phyloP scores from a whole-genome alignment of 2,113 vertebrate species.

The Mungos mungo region DNA sequence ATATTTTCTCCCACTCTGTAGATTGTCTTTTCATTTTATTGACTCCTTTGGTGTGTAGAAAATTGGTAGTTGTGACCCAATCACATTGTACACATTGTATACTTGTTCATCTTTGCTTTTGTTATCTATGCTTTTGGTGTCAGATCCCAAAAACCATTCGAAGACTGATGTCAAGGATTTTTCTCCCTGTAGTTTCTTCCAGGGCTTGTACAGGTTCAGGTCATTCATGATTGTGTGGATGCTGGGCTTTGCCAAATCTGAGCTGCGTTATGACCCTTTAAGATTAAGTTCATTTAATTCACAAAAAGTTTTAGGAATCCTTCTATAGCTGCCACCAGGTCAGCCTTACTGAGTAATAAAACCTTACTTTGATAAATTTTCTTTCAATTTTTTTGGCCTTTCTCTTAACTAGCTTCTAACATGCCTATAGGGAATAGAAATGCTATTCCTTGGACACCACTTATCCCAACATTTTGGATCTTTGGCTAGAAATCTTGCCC shows the following conservation, averaged over 20 bases:
- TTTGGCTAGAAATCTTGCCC: constrained; percentile 23
- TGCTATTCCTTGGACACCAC: neutral
- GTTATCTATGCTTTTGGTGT: neutral
- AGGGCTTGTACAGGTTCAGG: neutral
- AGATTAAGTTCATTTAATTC: neutral
- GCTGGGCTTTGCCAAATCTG: neutral
- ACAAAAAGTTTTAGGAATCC: neutral
- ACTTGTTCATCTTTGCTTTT: neutral
- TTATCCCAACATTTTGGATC: neutral
- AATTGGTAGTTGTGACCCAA: neutral
- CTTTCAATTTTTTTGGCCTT: neutral
- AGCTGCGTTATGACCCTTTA: neutral
- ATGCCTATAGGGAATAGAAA: neutral
- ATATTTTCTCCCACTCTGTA: neutral
- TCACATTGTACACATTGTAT: too few relatives aligned
- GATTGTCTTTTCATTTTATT: neutral
- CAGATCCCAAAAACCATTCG: neutral
- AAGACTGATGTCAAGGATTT: neutral
- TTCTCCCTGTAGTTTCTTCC: neutral
- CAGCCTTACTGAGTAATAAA: neutral
- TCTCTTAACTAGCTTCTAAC: constrained; percentile 23
- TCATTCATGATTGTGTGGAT: neutral
- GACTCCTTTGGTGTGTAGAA: neutral
- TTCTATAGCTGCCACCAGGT: neutral
- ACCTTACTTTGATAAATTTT: neutral